Percentiles rank a stretch among this genome's conserved stretches.
Conservation (phyloP, 2,797 vertebrate genomes). For the Peromyscus nudipes region DNA sequence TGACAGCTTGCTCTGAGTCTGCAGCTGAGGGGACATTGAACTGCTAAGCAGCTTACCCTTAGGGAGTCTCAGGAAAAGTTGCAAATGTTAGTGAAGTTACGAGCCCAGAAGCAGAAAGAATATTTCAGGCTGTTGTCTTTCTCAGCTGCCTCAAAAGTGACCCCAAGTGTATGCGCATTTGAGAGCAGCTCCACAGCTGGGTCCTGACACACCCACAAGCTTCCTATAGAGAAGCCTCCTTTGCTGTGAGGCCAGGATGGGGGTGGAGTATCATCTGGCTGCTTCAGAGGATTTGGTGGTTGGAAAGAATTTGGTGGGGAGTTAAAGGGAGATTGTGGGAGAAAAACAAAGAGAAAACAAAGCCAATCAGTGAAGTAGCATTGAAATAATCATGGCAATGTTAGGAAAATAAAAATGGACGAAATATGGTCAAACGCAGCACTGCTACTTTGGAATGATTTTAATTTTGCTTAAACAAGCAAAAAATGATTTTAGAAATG, state of each 20-base stretch:
- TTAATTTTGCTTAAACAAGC: not conserved
- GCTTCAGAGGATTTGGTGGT: constrained; percentile 32
- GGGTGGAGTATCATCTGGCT: constrained; percentile 22
- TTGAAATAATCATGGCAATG: not conserved
- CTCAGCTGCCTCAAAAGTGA: not conserved
- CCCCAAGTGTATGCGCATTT: not conserved
- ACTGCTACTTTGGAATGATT: not conserved
- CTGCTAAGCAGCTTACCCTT: not conserved
- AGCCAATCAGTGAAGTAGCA: not conserved
- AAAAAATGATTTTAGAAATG: not conserved
- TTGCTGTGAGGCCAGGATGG: not conserved
- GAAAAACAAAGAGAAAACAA: constrained; percentile 41
- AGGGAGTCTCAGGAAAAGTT: not conserved
- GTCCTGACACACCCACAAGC: not conserved
- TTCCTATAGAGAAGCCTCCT: not conserved
- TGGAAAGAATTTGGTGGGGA: constrained; percentile 58
- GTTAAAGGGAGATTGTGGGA: not conserved
- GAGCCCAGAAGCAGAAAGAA: not conserved
- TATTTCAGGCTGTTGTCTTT: not conserved
- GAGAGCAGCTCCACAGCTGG: constrained; percentile 19
- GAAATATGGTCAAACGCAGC: not conserved
- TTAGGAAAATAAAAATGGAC: constrained; percentile 25
- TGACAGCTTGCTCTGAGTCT: not conserved
- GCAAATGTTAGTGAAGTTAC: constrained; percentile 9
- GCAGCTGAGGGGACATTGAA: not conserved